A percentile compares a stretch with the other conserved stretches of the same genome.
Evolutionary conservation across 2,888 invertebrate species (phyloP).

Genomic region (Spodoptera exigua): DNA sequence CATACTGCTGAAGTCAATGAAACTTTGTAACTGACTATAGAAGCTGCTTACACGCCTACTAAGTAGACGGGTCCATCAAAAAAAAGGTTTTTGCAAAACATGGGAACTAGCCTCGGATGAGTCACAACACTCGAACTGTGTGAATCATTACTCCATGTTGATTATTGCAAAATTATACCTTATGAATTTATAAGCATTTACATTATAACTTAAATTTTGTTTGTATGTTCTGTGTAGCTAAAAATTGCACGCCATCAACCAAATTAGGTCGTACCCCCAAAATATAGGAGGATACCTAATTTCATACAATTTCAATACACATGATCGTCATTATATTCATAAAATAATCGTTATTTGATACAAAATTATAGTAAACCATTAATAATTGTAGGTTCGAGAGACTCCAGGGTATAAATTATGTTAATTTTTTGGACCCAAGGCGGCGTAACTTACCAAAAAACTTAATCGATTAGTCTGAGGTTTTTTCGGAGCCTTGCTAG

Average conservation of each 20-base stretch:
- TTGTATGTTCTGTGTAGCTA: conserved; percentile 9
- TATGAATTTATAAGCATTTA: conserved; percentile 1
- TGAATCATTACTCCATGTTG: background rate
- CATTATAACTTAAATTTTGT: conserved; percentile 1
- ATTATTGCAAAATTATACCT: background rate
- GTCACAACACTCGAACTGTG: background rate
- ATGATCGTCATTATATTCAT: conserved; percentile 37
- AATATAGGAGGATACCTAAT: conserved; percentile 13
- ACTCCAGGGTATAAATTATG: conserved; percentile 43
- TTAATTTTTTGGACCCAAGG: conserved; percentile 33
- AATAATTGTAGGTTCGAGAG: conserved; percentile 33
- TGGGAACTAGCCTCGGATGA: background rate
- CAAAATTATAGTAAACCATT: conserved; percentile 44
- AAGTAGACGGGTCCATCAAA: too few species aligned
- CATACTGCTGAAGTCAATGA: too few species aligned
- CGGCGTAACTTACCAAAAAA: conserved; percentile 30
- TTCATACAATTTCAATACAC: conserved; percentile 31
- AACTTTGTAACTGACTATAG: too few species aligned
- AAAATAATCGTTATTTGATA: conserved; percentile 39
- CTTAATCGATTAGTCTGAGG: conserved; percentile 26
- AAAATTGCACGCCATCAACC: conserved; percentile 35
- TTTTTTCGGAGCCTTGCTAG: conserved; percentile 12
- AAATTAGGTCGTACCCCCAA: conserved; percentile 12
- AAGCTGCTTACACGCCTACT: too few species aligned
- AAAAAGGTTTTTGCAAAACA: too few species aligned